Evolutionary conservation across 2,113 vertebrate genomes (phyloP), one percentile per base, ranked within the genome.

Genomic region (Sigmodon hispidus): DNA sequence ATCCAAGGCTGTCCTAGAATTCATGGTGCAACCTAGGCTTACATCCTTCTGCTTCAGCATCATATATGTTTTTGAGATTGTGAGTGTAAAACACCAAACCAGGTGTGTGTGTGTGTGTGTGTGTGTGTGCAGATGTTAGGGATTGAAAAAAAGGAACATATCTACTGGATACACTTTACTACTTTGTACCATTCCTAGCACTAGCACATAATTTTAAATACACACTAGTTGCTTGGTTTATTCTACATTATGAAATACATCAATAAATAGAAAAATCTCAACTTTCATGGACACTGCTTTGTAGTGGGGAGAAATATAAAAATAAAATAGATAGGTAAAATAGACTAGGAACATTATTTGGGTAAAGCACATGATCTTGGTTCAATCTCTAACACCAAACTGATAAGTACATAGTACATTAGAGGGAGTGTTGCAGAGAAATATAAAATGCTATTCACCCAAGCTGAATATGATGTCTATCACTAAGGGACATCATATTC

Each of bases 241-340:
- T 79, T 63, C n/a, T 72, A 85, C n/a, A 65, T 6, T 31, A 79
- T 89, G 31, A 89, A 24, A 91, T 92, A 89, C 0, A 61, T 3
- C 40, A 92, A 93, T 65, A 86, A 92, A 65, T 6, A 36, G 7
- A 86, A 72, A 94, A 92, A 85, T 65, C 48, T 76, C 87, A 93
- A 70, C 43, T 8, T 8, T 48, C 43, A 34, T 43, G 40, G 29
- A 87, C 50, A 8, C 84, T 89, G 16, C 73, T 59, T 85, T 92
- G 4, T 34, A 67, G 59, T 7, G n/a, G 7, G 13, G 26, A 96
- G 45, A 73, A 90, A 67, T 7, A 84, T 15, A 76, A 94, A 83
- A 80, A 69, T 29, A 79, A 86, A 87, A 87, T 59, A 67, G 75
- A 81, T 87, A 22, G 4, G 61, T 34, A 69, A 90, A 90, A 80